Conservation (phyloP, 1,140 invertebrate genomes). For the Bicyclus anynana region DNA sequence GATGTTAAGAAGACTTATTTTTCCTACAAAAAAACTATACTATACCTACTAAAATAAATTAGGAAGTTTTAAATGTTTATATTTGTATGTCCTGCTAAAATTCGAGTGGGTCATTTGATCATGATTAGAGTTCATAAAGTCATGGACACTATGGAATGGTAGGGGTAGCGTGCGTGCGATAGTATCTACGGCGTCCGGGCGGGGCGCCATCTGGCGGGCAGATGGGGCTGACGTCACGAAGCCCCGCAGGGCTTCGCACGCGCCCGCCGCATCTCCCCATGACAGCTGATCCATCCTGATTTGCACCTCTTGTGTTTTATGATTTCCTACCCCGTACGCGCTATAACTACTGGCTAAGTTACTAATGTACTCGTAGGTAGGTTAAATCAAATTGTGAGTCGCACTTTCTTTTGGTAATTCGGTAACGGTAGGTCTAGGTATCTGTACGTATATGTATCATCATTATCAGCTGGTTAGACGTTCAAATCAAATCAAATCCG, state of each 20-base stretch:
- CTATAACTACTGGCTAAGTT: too few species aligned
- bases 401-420: too few species aligned
- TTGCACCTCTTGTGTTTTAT: conserved; percentile 47
- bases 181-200: conserved; percentile 49
- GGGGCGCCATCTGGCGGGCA: conserved; percentile 67
- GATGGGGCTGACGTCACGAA: conserved; percentile 73
- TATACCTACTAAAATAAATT: too few species aligned
- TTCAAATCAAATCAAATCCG: too few species aligned
- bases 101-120: conserved; percentile 23
- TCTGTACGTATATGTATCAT: too few species aligned
- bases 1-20: too few species aligned
- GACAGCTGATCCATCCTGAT: conserved; percentile 69
- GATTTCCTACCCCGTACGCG: conserved; percentile 38
- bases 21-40: too few species aligned
- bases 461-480: too few species aligned
- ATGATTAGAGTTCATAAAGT: conserved; percentile 15
- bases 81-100: neutral
- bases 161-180: conserved; percentile 57
- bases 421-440: too few species aligned
- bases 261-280: conserved; percentile 54
- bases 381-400: too few species aligned
- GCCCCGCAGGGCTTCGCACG: conserved; percentile 56
- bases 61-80: too few species aligned
- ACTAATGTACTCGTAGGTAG: too few species aligned
- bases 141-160: conserved; percentile 29